These are phyloP conservation scores for Drosophila sulfurigaster DNA, from an alignment of 1,140 invertebrate genomes.

Conservation along the genomic window DNA sequence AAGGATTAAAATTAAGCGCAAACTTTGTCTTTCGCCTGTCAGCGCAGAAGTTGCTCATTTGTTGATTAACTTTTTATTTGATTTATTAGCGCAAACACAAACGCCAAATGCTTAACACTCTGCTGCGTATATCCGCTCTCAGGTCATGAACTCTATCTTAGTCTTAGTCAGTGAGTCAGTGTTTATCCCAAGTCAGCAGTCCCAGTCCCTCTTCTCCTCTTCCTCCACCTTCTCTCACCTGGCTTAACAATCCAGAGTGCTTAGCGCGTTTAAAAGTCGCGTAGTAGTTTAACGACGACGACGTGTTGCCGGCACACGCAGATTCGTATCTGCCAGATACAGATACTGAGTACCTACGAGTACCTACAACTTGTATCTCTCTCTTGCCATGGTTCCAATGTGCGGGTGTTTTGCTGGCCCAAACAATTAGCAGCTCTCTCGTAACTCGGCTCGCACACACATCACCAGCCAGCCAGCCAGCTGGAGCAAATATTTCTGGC, in stretches of 20 bases:
- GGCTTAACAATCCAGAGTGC: constrained; percentile 47
- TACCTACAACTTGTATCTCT: constrained; percentile 1
- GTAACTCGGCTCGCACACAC: not conserved
- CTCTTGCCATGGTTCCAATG: constrained; percentile 9
- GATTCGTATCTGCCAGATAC: constrained; percentile 68
- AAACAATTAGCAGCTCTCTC: constrained; percentile 63
- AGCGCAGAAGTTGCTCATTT: constrained; percentile 55
- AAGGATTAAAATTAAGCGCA: constrained; percentile 84
- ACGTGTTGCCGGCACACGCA: constrained; percentile 74
- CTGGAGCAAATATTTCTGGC: not conserved
- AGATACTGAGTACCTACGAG: constrained; percentile 52
- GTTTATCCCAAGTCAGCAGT: not conserved
- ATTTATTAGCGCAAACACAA: constrained; percentile 75
- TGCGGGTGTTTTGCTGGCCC: constrained; percentile 72
- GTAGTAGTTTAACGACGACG: constrained; percentile 80
- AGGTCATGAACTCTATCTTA: constrained; percentile 66
- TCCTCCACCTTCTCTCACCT: not conserved
- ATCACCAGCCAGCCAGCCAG: not conserved
- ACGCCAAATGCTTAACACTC: constrained; percentile 49
- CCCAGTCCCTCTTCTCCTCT: not conserved
- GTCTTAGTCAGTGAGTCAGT: constrained; percentile 29
- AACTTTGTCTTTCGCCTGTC: constrained; percentile 57
- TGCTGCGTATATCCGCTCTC: constrained; percentile 47
- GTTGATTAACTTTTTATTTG: constrained; percentile 82
- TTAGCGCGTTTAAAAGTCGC: constrained; percentile 77